Base-by-base conservation (phyloP, 2,888 invertebrate genomes). In the Adelognathus sp. region DNA sequence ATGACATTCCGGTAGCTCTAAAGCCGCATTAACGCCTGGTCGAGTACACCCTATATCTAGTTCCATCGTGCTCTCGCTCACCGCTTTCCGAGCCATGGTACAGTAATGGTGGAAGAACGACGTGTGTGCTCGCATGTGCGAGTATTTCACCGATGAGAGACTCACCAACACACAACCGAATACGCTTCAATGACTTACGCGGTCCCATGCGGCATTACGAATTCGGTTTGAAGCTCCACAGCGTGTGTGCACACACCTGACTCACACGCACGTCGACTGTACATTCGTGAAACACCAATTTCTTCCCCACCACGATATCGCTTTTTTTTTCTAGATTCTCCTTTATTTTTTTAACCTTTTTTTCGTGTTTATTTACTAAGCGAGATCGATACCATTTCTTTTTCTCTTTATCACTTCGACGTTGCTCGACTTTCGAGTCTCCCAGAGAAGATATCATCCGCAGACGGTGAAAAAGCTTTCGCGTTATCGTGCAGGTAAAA, bases 11-110 rank as follows among this genome's bases (percentile, higher is more conserved):
- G 69, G 79, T 71, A 66, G 76, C 71, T 76, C 76, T 69, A 76
- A 79, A 81, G 81, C 79, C 74, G 79, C 79, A 81, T 81, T 81
- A 79, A 79, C 81, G 76, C 79, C 79, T 64, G 79, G 70, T 76
- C 74, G 81, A 74, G 66, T 74, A 77, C 60, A 77, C 36, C 70
- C 78, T 79, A 70, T 74, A 71, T 79, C 74, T 70, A 70, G 70
- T 70, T 66, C 31, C 64, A 63, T 44, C 54, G 44, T 46, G 44
- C 44, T 44, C 58, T 29, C 60, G 50, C 66, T 64, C 76, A 58
- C 63, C 77, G 56, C 77, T 63, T 72, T 54, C 36, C 71, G 61
- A 70, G 76, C 69, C 76, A 73, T 76, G 46, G 61, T 54, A n/a
- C n/a, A 60, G 52, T 66, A 24, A 50, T n/a, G 74, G 21, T 14